Conservation (phyloP, 2,888 invertebrate species). For the Julus scandinavius region DNA sequence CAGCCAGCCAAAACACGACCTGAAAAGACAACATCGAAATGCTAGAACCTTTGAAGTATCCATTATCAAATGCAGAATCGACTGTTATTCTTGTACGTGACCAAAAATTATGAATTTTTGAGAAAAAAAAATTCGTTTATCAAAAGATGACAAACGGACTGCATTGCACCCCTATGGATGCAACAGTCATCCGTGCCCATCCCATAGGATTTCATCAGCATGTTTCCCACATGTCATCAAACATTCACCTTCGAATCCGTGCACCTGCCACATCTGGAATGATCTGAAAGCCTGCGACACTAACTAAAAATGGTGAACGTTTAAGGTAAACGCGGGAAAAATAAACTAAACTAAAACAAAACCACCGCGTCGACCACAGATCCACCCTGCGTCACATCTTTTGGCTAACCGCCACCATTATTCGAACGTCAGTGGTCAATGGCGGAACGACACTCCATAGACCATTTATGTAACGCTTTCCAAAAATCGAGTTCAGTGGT, state of each 20-base stretch:
- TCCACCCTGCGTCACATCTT: slow-evolving; percentile 20
- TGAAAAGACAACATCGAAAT: slow-evolving; percentile 2
- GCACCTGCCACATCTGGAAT: slow-evolving; percentile 52
- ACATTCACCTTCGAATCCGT: slow-evolving; percentile 49
- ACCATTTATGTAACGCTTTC: background rate
- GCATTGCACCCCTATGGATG: background rate
- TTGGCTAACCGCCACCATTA: slow-evolving; percentile 1
- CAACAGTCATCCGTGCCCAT: background rate
- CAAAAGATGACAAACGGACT: background rate
- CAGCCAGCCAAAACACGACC: slow-evolving; percentile 56
- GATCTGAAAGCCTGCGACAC: background rate
- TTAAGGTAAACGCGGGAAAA: background rate
- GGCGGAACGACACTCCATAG: background rate
- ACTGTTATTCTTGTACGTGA: background rate
- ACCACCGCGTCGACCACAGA: background rate
- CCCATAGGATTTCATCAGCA: background rate
- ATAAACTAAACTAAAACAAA: slow-evolving; percentile 16
- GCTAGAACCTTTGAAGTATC: background rate
- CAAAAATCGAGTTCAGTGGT: background rate
- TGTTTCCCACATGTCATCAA: background rate
- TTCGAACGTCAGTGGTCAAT: slow-evolving; percentile 14
- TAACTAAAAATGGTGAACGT: background rate
- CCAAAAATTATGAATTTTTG: background rate
- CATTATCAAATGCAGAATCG: too few relatives aligned
- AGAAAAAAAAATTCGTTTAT: background rate